phyloP scores from a whole-genome alignment of 2,113 vertebrate genomes.

The Oxyruncus cristatus region DNA sequence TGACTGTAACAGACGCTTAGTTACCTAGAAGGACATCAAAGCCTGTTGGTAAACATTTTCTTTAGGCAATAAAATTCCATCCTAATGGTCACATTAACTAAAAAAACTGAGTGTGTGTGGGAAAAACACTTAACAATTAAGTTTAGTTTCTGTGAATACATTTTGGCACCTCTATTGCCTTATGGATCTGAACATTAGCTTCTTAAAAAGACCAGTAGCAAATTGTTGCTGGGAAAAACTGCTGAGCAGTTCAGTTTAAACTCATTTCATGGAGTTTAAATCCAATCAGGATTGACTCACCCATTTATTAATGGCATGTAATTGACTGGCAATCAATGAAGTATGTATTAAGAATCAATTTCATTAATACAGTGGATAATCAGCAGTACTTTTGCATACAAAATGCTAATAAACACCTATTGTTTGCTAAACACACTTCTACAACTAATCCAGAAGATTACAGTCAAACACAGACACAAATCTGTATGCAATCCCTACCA shows the following conservation, averaged over 20 bases:
- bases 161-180: background rate
- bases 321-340: slow-evolving; percentile 1
- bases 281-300: background rate
- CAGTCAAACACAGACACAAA: accelerated
- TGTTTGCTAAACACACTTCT: background rate
- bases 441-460: background rate
- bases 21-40: background rate
- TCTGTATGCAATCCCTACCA: background rate
- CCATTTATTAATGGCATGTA: background rate
- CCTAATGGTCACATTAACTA: background rate
- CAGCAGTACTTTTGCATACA: background rate
- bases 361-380: background rate
- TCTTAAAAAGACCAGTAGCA: background rate
- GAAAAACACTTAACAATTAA: background rate
- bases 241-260: background rate
- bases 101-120: background rate
- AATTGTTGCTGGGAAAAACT: background rate
- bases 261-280: background rate
- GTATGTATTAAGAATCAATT: background rate
- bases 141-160: background rate
- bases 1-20: background rate
- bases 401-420: background rate
- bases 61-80: background rate
- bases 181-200: background rate
- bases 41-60: background rate